Evolutionary conservation across 2,888 invertebrate species (phyloP), one percentile per base, ranked within the genome.

Genomic region (Spatulosminthurus flaviceps): DNA sequence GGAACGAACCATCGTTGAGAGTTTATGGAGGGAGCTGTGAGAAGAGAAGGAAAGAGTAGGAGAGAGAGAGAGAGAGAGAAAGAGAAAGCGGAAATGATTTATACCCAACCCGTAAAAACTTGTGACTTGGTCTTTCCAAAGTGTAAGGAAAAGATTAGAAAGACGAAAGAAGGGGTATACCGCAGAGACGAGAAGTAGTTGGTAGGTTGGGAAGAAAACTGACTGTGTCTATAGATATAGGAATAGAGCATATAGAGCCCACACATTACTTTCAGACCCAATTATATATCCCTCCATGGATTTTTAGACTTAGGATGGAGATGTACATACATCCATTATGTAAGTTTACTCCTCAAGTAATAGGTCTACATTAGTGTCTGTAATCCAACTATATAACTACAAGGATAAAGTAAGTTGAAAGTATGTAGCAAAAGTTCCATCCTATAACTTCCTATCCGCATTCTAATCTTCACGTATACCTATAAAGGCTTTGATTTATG

Each of bases 401-500:
- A 34, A 34, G 9, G 34, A 4, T 34, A 34, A 34, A 34, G n/a
- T n/a, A 34, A 34, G 34, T 34, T 34, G 34, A 9, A 51, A 51
- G 51, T 19, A 16, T 4, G 51, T 41, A 41, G 41, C 41, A 41
- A 41, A 51, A 9, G 7, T 51, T 19, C 16, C 51, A 19, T 11
- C n/a, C 19, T 51, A 51, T 51, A 19, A 64, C 21, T 64, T 21
- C 11, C 24, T 67, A 28, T 67, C 26, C 28, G 16, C 29, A 24
- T 28, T 19, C 67, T 67, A 67, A 67, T 67, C 51, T 51, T 9
- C 51, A 51, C 51, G 67, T 67, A 22, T 26, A 26, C 24, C n/a
- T n/a, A n/a, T n/a, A 67, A 67, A 67, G 67, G 26, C 28, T 67
- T 67, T 67, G 67, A 67, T 28, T 67, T 28, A 67, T 67, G 67